Base-by-base conservation (phyloP, 2,888 invertebrate genomes). In the Druceiella hillmani region DNA sequence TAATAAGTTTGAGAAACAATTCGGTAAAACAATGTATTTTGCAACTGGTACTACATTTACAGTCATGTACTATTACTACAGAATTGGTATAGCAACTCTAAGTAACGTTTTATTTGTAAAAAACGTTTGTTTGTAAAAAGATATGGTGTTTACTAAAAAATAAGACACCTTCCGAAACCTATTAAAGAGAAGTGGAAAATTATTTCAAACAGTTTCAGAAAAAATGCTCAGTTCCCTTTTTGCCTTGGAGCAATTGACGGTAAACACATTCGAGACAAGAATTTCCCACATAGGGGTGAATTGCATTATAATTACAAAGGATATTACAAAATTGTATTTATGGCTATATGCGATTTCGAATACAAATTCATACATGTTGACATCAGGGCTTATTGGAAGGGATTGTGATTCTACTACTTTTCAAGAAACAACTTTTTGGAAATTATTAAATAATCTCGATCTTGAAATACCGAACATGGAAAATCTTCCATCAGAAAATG, bases 61-160 rank as follows among this genome's bases (percentile, higher is more conserved):
- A n/a, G n/a, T n/a, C n/a, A n/a, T n/a, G n/a, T n/a, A n/a, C n/a
- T n/a, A n/a, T n/a, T n/a, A n/a, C 24, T 42, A 39, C 25, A 25
- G 40, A 37, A 39, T 43, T 31, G 39, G 40, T 14, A 17, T 43
- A 22, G 27, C 36, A 20, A 43, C 43, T 36, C 15, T 42, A 9
- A 39, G 33, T 29, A 10, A 42, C 26, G 39, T 42, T n/a, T n/a
- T n/a, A n/a, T n/a, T n/a, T n/a, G n/a, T n/a, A n/a, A 24, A 39
- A 38, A 42, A 28, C 17, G 9, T 31, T 17, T 25, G 42, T 38
- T 26, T 38, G 42, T 28, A 24, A 38, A 11, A 28, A 39, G 31
- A 39, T 43, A 34, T 40, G 33, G 43, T 17, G 35, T 39, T 33
- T 22, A 25, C 34, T 39, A 30, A 28, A 30, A 36, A 16, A 36